phyloP scores from a whole-genome alignment of 2,888 invertebrate genomes.

The Chelonus formosanus region DNA sequence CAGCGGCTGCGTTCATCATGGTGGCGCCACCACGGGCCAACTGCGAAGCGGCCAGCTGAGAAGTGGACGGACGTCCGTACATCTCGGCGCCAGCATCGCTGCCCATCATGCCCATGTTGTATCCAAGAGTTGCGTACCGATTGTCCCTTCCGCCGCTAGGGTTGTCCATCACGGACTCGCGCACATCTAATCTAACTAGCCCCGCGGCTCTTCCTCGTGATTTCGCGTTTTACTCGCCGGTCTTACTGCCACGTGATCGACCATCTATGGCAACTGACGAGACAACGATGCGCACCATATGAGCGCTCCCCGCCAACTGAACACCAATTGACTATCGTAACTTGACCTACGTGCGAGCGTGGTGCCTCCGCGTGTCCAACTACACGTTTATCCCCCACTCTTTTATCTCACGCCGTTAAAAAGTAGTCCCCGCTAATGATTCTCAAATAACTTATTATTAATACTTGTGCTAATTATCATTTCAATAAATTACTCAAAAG shows the following conservation, averaged over 20 bases:
- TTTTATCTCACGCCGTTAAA: conserved; percentile 43
- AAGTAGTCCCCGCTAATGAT: conserved; percentile 47
- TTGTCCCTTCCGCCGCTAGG: conserved; percentile 88
- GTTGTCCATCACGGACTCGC: conserved; percentile 76
- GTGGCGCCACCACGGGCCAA: conserved; percentile 64
- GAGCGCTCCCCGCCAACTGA: conserved; percentile 62
- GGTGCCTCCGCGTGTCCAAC: conserved; percentile 50
- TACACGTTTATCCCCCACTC: conserved; percentile 50
- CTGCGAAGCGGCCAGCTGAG: conserved; percentile 56
- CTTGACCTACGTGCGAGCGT: conserved; percentile 64
- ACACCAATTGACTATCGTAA: conserved; percentile 60
- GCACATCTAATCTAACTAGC: conserved; percentile 56
- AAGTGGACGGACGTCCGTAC: conserved; percentile 69
- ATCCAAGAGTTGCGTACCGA: conserved; percentile 84
- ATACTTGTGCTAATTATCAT: not conserved
- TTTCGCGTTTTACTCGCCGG: conserved; percentile 65
- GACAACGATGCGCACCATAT: conserved; percentile 53
- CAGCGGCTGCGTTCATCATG: conserved; percentile 62
- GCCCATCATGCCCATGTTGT: conserved; percentile 83
- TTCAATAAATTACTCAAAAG: conserved; percentile 27
- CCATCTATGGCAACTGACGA: conserved; percentile 52
- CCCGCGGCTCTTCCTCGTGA: conserved; percentile 45
- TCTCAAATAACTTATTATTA: conserved; percentile 16
- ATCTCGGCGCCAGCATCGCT: conserved; percentile 82
- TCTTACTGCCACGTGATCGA: conserved; percentile 60